Base-by-base conservation (phyloP, 2,113 vertebrate species). In the Ardeotis arabs region DNA sequence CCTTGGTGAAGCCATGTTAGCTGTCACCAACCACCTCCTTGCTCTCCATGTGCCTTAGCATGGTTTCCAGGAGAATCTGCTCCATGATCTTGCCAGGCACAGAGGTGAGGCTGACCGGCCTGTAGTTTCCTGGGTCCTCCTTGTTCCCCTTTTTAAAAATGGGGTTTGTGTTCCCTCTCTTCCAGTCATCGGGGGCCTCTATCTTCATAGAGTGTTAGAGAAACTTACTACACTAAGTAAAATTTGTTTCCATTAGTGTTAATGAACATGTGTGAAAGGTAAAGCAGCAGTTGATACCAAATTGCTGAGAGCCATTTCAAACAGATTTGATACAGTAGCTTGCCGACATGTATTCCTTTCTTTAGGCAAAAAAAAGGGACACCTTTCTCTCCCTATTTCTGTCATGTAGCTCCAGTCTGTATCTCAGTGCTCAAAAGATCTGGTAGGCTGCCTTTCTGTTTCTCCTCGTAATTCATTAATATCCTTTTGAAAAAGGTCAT, bases 381-480 rank as follows among this genome's bases (percentile, higher is more conserved):
- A 29, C 16, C 28, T 68, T 89, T 93, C 20, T 69, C 23, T 92
- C 31, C 31, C 27, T 49, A 0, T 86, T 76, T 60, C 23, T 24
- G 14, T 70, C 18, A 20, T 6, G 7, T 50, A 82, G 27, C n/a
- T 90, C 52, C 37, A 76, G 19, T 27, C 17, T 83, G 52, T 68
- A 9, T 79, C 14, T 52, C 72, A 76, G 9, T 73, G 23, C 49
- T 78, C 2, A 3, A 85, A 37, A 41, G 23, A 59, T 18, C 19
- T 72, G 37, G 8, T 45, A 64, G 12, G 28, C 50, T 93, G 31
- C 60, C 59, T 74, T 88, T 62, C 58, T 87, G 21, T 87, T 86
- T 67, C 39, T 87, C 24, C 44, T 52, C 35, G 41, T 90, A 75
- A 73, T 64, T 94, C 52, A 85, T 90, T 91, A 90, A 94, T 87